phyloP scores from a whole-genome alignment of 92 coral and sea anemone genomes.

The Siderastrea radians region DNA sequence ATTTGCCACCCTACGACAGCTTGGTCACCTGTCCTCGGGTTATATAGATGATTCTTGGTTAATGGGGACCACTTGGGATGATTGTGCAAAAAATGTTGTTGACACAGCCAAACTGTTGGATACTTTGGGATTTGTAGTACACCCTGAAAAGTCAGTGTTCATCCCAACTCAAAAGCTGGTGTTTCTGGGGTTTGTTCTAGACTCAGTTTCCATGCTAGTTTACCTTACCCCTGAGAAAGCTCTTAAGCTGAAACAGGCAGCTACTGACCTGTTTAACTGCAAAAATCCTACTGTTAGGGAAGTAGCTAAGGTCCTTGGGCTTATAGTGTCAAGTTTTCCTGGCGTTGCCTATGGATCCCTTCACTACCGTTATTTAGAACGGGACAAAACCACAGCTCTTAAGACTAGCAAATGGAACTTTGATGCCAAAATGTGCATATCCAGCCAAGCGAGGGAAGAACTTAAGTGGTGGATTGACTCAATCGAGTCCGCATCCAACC shows the following conservation, averaged over 20 bases:
- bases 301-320: too few relatives aligned
- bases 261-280: constrained; percentile 44
- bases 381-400: constrained; percentile 45
- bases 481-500: too few relatives aligned
- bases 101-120: not conserved
- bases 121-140: constrained; percentile 47
- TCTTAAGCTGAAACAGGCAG: constrained; percentile 3
- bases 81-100: too few relatives aligned
- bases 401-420: constrained; percentile 38
- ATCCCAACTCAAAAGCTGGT: not conserved
- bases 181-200: constrained; percentile 41
- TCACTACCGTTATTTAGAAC: constrained; percentile 28
- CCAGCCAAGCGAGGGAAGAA: too few relatives aligned
- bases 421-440: not conserved
- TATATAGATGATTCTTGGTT: too few relatives aligned
- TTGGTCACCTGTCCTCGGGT: too few relatives aligned
- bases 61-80: too few relatives aligned
- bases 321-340: too few relatives aligned
- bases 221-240: constrained; percentile 45
- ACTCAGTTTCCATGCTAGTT: not conserved
- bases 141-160: constrained; percentile 3
- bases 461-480: too few relatives aligned
- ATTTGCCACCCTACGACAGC: too few relatives aligned
- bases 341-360: constrained; percentile 25
- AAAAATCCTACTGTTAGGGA: constrained; percentile 37